phyloP scores from a whole-genome alignment of 1,140 invertebrate species.

The Pteromalus puparum region DNA sequence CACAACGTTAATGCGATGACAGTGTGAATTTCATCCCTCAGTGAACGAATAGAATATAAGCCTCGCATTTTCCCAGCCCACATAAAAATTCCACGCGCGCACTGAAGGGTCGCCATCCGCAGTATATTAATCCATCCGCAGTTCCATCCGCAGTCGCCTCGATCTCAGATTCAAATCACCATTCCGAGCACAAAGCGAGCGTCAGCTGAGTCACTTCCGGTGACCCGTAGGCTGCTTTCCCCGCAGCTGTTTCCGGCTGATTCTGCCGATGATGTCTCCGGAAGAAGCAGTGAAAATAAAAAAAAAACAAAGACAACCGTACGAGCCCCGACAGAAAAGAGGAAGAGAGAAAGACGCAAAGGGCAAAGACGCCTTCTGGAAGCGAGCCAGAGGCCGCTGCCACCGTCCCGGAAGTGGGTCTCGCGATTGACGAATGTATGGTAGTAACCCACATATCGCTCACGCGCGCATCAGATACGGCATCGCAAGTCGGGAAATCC shows the following conservation, averaged over 20 bases:
- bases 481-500: neutral
- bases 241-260: neutral
- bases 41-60: no score
- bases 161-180: slow-evolving; percentile 16
- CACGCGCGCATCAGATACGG: neutral
- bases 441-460: slow-evolving; percentile 27
- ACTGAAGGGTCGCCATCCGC: neutral
- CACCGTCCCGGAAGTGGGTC: neutral
- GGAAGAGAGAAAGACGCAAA: neutral
- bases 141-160: neutral
- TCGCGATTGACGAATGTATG: slow-evolving; percentile 30
- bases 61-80: neutral
- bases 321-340: neutral
- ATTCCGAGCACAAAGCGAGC: slow-evolving; percentile 15
- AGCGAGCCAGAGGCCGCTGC: slow-evolving; percentile 16
- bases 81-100: slow-evolving; percentile 3
- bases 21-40: no score
- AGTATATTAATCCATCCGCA: neutral
- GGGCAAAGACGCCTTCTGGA: slow-evolving; percentile 23
- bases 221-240: slow-evolving; percentile 1
- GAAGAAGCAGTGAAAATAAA: neutral
- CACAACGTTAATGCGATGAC: no score
- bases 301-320: neutral
- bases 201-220: slow-evolving; percentile 27
- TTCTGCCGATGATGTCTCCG: slow-evolving; percentile 14